Conservation (phyloP, 1,140 invertebrate genomes). For the Sycophila sp. region DNA sequence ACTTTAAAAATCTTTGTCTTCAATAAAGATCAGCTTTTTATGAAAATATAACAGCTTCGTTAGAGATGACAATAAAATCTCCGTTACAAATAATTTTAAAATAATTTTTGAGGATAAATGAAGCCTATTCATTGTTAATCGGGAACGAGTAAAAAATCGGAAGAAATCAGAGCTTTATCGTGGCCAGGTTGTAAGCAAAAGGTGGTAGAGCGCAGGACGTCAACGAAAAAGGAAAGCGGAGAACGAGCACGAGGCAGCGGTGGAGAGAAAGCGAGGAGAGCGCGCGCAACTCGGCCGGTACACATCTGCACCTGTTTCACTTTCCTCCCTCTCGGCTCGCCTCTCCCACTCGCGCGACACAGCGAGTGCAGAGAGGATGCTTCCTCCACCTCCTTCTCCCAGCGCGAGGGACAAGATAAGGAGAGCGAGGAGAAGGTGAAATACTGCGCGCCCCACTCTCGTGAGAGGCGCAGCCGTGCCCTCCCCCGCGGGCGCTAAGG, state of each 20-base stretch:
- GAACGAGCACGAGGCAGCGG: slow-evolving; percentile 38
- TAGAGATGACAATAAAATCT: too few species aligned
- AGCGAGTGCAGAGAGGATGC: neutral
- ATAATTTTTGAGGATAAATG: too few species aligned
- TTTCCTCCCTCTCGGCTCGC: neutral
- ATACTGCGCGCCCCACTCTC: slow-evolving; percentile 3
- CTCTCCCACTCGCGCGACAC: neutral
- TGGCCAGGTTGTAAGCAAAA: too few species aligned
- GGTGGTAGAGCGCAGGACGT: too few species aligned
- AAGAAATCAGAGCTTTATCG: too few species aligned
- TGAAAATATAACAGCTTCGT: too few species aligned
- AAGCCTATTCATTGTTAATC: too few species aligned
- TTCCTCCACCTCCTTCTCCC: neutral
- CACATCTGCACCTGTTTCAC: slow-evolving; percentile 13
- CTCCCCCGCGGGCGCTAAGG: neutral
- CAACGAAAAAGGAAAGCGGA: neutral
- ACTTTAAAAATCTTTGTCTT: too few species aligned
- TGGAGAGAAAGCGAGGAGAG: slow-evolving; percentile 11
- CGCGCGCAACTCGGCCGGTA: neutral
- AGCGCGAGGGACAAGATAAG: slow-evolving; percentile 40
- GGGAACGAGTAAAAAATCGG: too few species aligned
- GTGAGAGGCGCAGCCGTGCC: neutral
- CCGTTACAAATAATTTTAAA: too few species aligned
- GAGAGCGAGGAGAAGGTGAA: slow-evolving; percentile 44
- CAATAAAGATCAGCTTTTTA: too few species aligned